Base-by-base conservation (phyloP, 2,797 vertebrate genomes). In the Lepidocolaptes lacrymiger region DNA sequence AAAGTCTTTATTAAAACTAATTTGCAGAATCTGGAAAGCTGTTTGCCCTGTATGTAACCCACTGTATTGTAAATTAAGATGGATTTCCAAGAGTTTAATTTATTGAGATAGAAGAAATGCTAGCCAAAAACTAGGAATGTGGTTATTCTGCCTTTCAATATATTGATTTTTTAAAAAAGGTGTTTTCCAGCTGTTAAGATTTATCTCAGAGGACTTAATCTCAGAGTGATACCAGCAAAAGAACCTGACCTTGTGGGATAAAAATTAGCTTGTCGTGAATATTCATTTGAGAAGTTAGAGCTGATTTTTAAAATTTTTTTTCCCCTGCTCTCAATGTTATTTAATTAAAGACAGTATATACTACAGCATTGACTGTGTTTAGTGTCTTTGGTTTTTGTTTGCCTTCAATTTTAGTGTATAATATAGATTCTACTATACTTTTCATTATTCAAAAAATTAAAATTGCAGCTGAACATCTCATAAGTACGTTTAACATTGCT, bases 1-100 rank as follows among this genome's bases (percentile, higher is more conserved):
- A 67, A 73, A 71, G 32, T 56, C 91, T 85, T 86, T 39, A 49
- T 89, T 76, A 51, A 64, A 95, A 75, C 23, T 75, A 41, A 62
- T 75, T 55, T 84, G 27, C 28, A 58, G 41, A 73, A 77, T 84
- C 26, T 41, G 12, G 28, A 59, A 90, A 86, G 21, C 56, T 89
- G 4, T 88, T 95, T 90, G 26, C 14, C 32, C 59, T 87, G 6
- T 87, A 6, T 44, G 51, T 59, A 91, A 90, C 63, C 37, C 32
- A 24, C 16, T 69, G 16, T 63, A 71, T 37, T 87, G 54, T 82
- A 95, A 84, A 82, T 84, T 59, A 74, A 56, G 41, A 76, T 27
- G 49, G 20, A 39, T 74, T 80, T 79, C 28, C 44, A 76, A 74
- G 41, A 89, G 26, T 19, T 67, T 86, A 56, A 30, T 95, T 91